A percentile compares a stretch with the other conserved stretches of the same genome.
Evolutionary conservation across 2,888 invertebrate genomes (phyloP).

Genomic region (Drosophila subquinaria): DNA sequence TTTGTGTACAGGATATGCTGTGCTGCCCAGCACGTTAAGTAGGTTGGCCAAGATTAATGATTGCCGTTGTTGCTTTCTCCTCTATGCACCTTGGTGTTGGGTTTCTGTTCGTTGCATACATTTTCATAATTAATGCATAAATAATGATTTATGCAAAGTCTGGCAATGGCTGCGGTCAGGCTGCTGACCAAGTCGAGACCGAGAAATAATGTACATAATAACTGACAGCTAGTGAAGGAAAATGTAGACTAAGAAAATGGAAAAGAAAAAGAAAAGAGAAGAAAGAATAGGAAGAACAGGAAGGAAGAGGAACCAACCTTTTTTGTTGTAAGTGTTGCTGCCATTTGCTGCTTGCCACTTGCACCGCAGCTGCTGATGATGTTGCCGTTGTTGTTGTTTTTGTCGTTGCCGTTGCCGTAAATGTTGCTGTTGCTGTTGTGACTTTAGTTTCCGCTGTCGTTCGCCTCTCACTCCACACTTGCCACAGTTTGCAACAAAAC

Average conservation of each 20-base stretch:
- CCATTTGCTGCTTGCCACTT: constrained; percentile 27
- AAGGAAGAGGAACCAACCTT: constrained; percentile 42
- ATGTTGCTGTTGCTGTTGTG: constrained; percentile 30
- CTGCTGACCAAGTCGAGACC: constrained; percentile 8
- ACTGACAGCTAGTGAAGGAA: constrained; percentile 1
- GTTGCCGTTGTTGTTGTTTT: background rate
- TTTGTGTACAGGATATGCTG: constrained; percentile 11
- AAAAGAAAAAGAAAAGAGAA: background rate
- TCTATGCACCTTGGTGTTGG: constrained; percentile 17
- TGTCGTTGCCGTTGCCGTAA: constrained; percentile 4
- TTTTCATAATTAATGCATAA: constrained; percentile 67
- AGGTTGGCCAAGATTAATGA: constrained; percentile 62
- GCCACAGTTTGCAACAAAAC: constrained; percentile 52
- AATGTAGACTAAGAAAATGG: constrained; percentile 4
- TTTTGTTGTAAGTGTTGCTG: constrained; percentile 26
- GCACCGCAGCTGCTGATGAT: constrained; percentile 33
- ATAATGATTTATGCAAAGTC: constrained; percentile 61
- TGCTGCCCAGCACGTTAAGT: constrained; percentile 6
- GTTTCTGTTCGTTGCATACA: constrained; percentile 22
- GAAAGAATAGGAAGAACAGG: constrained; percentile 2
- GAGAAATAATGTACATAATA: constrained; percentile 23
- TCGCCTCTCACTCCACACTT: constrained; percentile 38
- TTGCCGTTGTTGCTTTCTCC: constrained; percentile 15
- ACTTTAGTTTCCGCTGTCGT: constrained; percentile 48
- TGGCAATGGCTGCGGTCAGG: constrained; percentile 15